Conservation (phyloP, 2,888 invertebrate genomes). For the Dorcus parallelipipedus region DNA sequence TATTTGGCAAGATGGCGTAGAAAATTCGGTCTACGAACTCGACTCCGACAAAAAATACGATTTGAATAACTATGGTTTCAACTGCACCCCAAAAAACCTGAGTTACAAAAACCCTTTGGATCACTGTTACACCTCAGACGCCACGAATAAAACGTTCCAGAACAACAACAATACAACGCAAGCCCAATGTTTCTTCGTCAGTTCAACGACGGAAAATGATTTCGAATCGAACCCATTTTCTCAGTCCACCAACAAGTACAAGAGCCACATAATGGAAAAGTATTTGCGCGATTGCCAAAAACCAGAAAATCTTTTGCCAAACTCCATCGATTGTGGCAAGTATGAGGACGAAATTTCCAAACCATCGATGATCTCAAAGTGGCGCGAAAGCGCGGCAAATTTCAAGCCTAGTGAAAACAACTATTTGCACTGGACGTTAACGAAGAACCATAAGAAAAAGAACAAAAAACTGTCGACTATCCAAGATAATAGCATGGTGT, state of each 20-base stretch:
- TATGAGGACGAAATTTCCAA: conserved; percentile 32
- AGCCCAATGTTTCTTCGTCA: conserved; percentile 45
- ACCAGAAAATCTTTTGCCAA: conserved; percentile 26
- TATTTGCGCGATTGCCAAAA: conserved; percentile 52
- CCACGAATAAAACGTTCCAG: conserved; percentile 12
- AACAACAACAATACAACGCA: conserved; percentile 29
- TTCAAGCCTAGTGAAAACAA: conserved; percentile 71
- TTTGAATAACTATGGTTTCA: conserved; percentile 5
- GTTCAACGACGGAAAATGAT: conserved; percentile 47
- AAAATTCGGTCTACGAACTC: conserved; percentile 20
- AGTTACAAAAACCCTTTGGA: conserved; percentile 31
- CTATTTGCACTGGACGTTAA: conserved; percentile 62
- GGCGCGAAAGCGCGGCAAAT: conserved; percentile 72
- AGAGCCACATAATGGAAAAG: conserved; percentile 60
- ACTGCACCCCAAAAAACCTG: neutral
- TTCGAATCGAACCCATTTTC: conserved; percentile 37
- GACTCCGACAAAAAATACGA: conserved; percentile 23
- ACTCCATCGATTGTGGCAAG: conserved; percentile 12
- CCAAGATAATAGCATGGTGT: conserved; percentile 12
- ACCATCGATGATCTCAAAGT: conserved; percentile 66
- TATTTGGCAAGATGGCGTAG: conserved; percentile 69
- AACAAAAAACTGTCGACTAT: conserved; percentile 24
- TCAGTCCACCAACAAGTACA: conserved; percentile 51
- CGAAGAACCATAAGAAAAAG: conserved; percentile 39
- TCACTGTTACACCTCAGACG: conserved; percentile 39